phyloP scores from a whole-genome alignment of 2,113 vertebrate genomes.

The Poeciliopsis prolifica region DNA sequence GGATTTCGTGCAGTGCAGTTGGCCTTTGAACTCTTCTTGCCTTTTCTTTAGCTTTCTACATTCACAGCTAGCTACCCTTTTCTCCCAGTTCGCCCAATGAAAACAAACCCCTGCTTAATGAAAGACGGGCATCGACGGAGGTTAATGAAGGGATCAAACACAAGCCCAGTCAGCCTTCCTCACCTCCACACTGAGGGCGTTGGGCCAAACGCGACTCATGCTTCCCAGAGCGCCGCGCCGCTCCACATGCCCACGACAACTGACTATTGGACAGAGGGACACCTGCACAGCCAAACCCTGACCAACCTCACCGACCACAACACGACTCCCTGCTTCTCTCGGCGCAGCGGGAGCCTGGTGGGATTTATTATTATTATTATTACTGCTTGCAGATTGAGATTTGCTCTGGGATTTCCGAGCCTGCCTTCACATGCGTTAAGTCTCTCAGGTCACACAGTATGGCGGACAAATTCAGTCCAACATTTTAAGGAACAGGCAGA shows the following conservation, averaged over 20 bases:
- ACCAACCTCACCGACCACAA: slow-evolving; percentile 17
- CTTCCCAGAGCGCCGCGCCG: background rate
- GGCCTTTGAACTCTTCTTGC: too few species aligned
- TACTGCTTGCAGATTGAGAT: background rate
- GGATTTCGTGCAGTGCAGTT: too few species aligned
- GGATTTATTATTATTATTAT: background rate
- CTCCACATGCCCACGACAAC: background rate
- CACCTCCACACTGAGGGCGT: background rate
- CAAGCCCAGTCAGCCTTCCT: background rate
- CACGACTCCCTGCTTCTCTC: slow-evolving; percentile 20
- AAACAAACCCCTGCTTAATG: background rate
- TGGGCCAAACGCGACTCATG: background rate
- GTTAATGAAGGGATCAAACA: background rate
- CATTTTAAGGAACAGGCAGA: background rate
- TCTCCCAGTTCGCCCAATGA: background rate
- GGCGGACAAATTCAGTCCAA: background rate
- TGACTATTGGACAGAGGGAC: slow-evolving; percentile 7
- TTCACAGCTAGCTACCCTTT: background rate
- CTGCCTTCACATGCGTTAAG: too few species aligned
- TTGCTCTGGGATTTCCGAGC: background rate
- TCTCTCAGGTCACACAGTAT: background rate
- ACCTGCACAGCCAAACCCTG: background rate
- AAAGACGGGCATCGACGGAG: background rate
- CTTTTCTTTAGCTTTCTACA: background rate
- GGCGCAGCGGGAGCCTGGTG: slow-evolving; percentile 21